phyloP scores from a whole-genome alignment of 2,888 invertebrate species.

The Conistra vaccinii region DNA sequence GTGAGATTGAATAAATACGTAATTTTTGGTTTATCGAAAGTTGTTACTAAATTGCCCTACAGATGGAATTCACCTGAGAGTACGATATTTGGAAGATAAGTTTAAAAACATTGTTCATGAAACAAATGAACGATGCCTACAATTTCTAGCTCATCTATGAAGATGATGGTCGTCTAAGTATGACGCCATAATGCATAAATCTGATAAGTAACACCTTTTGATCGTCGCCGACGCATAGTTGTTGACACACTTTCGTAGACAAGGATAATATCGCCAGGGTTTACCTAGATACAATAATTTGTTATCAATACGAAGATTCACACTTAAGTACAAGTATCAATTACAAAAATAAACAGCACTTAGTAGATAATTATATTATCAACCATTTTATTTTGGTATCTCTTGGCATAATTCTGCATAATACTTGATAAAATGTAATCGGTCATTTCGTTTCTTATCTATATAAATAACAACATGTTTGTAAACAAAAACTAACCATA shows the following conservation, averaged over 20 bases:
- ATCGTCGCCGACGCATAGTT: slow-evolving; percentile 24
- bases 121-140: neutral
- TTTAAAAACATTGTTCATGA: neutral
- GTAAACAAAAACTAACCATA: slow-evolving; percentile 36
- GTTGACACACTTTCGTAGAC: slow-evolving; percentile 38
- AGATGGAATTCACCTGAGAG: neutral
- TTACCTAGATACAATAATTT: slow-evolving; percentile 31
- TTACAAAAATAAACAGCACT: slow-evolving; percentile 24
- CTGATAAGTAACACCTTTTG: slow-evolving; percentile 9
- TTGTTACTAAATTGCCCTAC: neutral
- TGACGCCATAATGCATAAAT: slow-evolving; percentile 24
- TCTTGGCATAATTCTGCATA: slow-evolving; percentile 53
- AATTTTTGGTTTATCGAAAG: neutral
- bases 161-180: neutral
- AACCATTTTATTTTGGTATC: slow-evolving; percentile 29
- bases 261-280: slow-evolving; percentile 23
- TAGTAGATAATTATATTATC: slow-evolving; percentile 24
- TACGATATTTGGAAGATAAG: too few relatives aligned
- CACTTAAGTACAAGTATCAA: slow-evolving; percentile 16
- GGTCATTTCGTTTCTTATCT: slow-evolving; percentile 42
- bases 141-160: neutral
- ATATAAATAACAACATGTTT: slow-evolving; percentile 16
- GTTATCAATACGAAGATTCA: slow-evolving; percentile 23
- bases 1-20: too few relatives aligned
- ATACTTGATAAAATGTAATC: slow-evolving; percentile 47